These are phyloP conservation scores for Dicrurus megarhynchus DNA, from an alignment of 2,113 vertebrate genomes.

Conservation along the genomic window DNA sequence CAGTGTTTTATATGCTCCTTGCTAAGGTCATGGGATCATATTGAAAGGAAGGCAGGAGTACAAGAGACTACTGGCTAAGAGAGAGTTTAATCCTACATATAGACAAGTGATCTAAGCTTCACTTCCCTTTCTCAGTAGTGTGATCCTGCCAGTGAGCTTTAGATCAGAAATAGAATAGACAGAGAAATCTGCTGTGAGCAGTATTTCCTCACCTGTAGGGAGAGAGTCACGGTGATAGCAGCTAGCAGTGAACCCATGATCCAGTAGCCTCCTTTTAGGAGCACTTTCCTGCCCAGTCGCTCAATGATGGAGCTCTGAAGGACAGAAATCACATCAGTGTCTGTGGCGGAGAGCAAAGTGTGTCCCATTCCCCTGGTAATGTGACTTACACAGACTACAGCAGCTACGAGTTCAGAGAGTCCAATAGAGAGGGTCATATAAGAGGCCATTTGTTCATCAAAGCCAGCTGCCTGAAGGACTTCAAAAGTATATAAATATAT, in stretches of 20 bases:
- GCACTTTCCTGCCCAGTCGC: slow-evolving; percentile 69
- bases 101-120: background rate
- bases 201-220: slow-evolving; percentile 71
- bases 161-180: background rate
- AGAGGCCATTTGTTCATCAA: slow-evolving; percentile 66
- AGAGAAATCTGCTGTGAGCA: background rate
- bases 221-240: slow-evolving; percentile 69
- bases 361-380: background rate
- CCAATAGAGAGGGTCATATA: slow-evolving; percentile 78
- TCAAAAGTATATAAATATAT: slow-evolving; percentile 86
- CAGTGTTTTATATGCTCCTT: background rate
- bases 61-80: background rate
- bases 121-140: background rate
- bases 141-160: background rate
- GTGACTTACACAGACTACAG: slow-evolving; percentile 58
- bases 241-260: slow-evolving; percentile 75
- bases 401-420: slow-evolving; percentile 74
- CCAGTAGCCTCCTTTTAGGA: slow-evolving; percentile 76
- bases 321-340: background rate
- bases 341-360: background rate
- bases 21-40: background rate
- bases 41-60: background rate
- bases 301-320: slow-evolving; percentile 79
- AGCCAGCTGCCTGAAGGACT: slow-evolving; percentile 78
- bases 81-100: background rate